Evolutionary conservation across 2,113 vertebrate species (phyloP).

Genomic region (Neomonachus schauinslandi): DNA sequence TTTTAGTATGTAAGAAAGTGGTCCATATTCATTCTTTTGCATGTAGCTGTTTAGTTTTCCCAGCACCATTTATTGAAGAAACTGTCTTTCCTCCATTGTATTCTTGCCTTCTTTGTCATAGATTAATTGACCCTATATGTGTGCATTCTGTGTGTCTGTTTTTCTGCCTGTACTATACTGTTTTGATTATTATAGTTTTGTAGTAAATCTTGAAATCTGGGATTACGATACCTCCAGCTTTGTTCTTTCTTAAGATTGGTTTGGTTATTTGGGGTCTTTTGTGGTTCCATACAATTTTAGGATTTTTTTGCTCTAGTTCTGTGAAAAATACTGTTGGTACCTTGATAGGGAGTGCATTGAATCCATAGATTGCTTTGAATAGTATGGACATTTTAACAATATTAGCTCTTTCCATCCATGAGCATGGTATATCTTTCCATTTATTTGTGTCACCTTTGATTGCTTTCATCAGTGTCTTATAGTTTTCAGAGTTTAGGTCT

Average conservation of each 20-base stretch:
- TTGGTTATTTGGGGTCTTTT: background rate
- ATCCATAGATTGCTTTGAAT: background rate
- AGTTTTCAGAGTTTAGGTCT: background rate
- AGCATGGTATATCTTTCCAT: background rate
- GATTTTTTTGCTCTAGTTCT: background rate
- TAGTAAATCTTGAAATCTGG: background rate
- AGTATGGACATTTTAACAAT: background rate
- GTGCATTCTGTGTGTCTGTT: background rate
- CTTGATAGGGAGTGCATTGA: background rate
- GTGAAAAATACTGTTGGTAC: background rate
- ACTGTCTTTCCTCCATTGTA: background rate
- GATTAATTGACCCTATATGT: background rate
- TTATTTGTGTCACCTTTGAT: background rate
- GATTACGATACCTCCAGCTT: background rate
- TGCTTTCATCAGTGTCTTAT: background rate
- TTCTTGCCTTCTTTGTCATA: background rate
- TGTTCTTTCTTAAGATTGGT: background rate
- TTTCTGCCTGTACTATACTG: background rate
- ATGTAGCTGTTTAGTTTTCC: background rate
- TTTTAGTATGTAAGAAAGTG: background rate
- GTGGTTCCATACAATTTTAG: background rate
- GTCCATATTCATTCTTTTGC: background rate
- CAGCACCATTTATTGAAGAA: background rate
- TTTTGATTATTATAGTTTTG: background rate
- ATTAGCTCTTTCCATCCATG: background rate